These are phyloP conservation scores for Smutsia temminckii DNA, from an alignment of 2,797 vertebrate genomes.

Conservation along the genomic window DNA sequence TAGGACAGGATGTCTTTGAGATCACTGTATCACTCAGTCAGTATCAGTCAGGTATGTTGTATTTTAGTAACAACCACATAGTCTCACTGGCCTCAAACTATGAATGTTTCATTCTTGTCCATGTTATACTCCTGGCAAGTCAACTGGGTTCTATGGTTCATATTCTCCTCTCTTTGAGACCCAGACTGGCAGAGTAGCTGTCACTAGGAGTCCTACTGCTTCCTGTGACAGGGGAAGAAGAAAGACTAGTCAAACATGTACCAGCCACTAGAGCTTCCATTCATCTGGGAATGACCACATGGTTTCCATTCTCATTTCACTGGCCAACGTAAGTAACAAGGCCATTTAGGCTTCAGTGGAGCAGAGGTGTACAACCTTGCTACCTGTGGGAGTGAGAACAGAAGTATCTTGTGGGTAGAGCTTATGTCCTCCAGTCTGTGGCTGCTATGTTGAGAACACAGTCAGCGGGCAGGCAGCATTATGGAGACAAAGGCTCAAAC, in stretches of 20 bases:
- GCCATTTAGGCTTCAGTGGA: neutral
- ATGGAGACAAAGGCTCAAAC: neutral
- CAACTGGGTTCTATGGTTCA: neutral
- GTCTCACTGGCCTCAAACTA: neutral
- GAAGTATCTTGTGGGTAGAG: neutral
- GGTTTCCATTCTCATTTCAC: neutral
- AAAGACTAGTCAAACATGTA: neutral
- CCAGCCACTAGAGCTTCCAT: neutral
- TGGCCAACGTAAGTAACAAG: neutral
- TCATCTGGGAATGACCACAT: neutral
- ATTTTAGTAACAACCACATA: neutral
- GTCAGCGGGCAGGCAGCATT: too few relatives aligned
- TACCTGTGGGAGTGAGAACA: neutral
- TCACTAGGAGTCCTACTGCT: neutral
- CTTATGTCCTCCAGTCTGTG: neutral
- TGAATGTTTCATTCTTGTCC: neutral
- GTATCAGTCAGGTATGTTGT: neutral
- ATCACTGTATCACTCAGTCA: neutral
- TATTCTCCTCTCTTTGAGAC: neutral
- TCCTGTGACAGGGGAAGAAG: neutral
- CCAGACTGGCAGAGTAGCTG: neutral
- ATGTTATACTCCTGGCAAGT: neutral
- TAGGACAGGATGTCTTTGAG: neutral
- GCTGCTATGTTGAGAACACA: neutral
- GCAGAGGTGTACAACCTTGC: too few relatives aligned